phyloP scores from a whole-genome alignment of 2,888 invertebrate genomes.

The Polydrusus pterygomalis region DNA sequence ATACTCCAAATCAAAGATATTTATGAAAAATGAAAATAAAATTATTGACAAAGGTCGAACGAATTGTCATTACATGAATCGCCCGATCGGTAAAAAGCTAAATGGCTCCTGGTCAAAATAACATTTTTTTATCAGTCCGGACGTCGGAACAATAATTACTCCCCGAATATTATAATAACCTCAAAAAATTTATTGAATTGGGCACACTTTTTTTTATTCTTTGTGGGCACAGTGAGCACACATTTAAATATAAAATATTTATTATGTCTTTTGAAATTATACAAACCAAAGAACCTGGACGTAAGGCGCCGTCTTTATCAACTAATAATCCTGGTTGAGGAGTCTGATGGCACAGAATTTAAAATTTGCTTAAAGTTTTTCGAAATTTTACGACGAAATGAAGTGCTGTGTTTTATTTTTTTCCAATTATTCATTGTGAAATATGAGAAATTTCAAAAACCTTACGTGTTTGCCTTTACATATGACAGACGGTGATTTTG shows the following conservation, averaged over 20 bases:
- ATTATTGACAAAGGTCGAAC: not conserved
- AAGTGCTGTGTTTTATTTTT: no score
- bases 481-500: no score
- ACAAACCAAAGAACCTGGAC: conserved; percentile 14
- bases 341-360: no score
- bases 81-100: not conserved
- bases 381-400: no score
- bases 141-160: not conserved
- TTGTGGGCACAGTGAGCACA: no score
- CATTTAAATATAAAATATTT: not conserved
- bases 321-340: no score
- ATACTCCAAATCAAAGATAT: no score
- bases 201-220: no score
- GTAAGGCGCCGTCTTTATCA: not conserved
- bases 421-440: no score
- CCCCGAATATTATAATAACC: not conserved
- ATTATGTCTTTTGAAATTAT: conserved; percentile 16
- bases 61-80: not conserved
- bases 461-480: no score
- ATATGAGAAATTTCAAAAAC: no score
- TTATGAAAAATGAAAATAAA: not conserved
- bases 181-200: not conserved
- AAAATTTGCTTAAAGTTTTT: no score
- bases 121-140: not conserved
- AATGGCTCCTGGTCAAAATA: not conserved